Evolutionary conservation across 2,113 vertebrate species (phyloP).

Genomic region (Myodes glareolus): DNA sequence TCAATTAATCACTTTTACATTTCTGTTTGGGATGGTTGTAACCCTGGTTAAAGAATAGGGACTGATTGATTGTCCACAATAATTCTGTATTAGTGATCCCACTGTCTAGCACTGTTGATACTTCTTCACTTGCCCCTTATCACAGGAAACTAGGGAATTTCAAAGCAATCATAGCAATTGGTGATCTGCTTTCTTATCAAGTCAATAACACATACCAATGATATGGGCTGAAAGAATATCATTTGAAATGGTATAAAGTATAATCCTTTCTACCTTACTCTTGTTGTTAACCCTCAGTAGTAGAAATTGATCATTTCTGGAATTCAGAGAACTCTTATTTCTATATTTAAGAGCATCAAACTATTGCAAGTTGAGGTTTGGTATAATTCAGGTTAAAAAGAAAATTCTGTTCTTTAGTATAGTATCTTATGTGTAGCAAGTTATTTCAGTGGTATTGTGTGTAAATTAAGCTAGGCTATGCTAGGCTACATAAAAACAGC

Average conservation of each 20-base stretch:
- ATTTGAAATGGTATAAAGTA: constrained; percentile 19
- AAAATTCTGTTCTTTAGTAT: not conserved
- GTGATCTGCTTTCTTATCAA: not conserved
- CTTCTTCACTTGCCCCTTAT: not conserved
- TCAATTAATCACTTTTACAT: not conserved
- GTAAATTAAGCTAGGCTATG: not conserved
- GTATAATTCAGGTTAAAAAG: not conserved
- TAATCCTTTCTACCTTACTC: constrained; percentile 1
- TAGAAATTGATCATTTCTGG: not conserved
- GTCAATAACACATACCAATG: not conserved
- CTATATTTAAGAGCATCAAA: not conserved
- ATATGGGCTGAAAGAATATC: constrained; percentile 48
- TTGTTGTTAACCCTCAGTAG: not conserved
- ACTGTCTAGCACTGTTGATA: not conserved
- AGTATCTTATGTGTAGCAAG: not conserved
- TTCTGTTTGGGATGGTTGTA: constrained; percentile 16
- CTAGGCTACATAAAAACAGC: not conserved
- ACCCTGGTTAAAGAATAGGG: not conserved
- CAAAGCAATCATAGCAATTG: constrained; percentile 4
- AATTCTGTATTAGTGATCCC: constrained; percentile 28
- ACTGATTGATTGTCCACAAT: not conserved
- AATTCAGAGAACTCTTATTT: not conserved
- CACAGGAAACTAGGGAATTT: constrained; percentile 6
- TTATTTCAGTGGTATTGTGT: constrained; percentile 17
- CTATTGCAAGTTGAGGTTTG: not conserved